Percentiles rank a stretch among this genome's conserved stretches.
Conservation (phyloP, 2,888 invertebrate genomes). For the Polydesmus complanatus region DNA sequence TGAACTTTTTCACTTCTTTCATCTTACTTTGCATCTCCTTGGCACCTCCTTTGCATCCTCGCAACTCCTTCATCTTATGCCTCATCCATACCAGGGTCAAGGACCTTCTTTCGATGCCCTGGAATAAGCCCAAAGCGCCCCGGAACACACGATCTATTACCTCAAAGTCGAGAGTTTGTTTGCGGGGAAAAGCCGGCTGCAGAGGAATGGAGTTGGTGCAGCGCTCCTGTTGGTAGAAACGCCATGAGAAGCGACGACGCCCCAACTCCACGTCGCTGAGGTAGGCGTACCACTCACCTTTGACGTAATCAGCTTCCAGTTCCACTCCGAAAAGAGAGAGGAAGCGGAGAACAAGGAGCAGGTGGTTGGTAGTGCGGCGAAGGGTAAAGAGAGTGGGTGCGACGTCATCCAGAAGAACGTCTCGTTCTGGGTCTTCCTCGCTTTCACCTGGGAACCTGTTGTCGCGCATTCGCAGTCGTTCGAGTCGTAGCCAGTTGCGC, state of each 20-base stretch:
- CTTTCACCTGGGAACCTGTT: slow-evolving; percentile 32
- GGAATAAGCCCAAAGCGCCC: slow-evolving; percentile 2
- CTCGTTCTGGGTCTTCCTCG: slow-evolving; percentile 32
- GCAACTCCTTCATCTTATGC: background rate
- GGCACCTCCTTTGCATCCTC: background rate
- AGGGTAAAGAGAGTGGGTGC: slow-evolving; percentile 18
- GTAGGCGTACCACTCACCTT: no score
- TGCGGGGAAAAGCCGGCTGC: background rate
- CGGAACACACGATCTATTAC: slow-evolving; percentile 9
- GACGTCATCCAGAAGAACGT: slow-evolving; percentile 33
- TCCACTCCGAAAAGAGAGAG: slow-evolving; percentile 24
- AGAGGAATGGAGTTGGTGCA: background rate
- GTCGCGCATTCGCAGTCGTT: slow-evolving; percentile 26
- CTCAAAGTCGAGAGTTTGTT: background rate
- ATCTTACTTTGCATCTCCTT: slow-evolving; percentile 13
- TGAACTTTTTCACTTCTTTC: slow-evolving; percentile 28
- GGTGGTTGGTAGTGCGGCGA: slow-evolving; percentile 7
- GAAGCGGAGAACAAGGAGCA: slow-evolving; percentile 23
- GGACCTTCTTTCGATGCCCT: background rate
- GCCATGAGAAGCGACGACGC: slow-evolving; percentile 1
- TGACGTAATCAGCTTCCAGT: no score
- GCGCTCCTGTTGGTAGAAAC: slow-evolving; percentile 1
- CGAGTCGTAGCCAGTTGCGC: slow-evolving; percentile 29
- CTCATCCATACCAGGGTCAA: slow-evolving; percentile 2
- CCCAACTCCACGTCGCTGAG: no score